Base-by-base conservation (phyloP, 2,888 invertebrate species). In the Alsophila aescularia region DNA sequence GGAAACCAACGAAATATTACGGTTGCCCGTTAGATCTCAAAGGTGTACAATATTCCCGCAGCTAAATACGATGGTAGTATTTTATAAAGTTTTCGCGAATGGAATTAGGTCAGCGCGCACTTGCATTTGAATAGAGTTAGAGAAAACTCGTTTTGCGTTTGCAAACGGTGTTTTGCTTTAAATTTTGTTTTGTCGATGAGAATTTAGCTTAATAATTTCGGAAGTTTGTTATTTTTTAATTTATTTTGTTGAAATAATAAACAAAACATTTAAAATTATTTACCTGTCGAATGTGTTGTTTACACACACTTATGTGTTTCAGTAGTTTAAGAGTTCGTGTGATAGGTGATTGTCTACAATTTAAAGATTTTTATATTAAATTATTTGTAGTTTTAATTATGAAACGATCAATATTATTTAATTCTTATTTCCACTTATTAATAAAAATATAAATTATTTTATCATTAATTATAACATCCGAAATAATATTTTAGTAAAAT, bases 51-150 rank as follows among this genome's bases (percentile, higher is more conserved):
- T 2, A 40, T 4, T 27, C 27, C 18, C 3, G 27, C 36, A 5
- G 13, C 27, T 34, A 32, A 24, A 44, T 12, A 45, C 8, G 34
- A 1, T 13, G 14, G 37, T 35, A 40, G 10, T 45, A 35, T 45
- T 43, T 24, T 12, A 36, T 2, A 9, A 31, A 41, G 29, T 52
- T 47, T 36, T 15, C 18, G 8, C 16, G 37, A 36, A 43, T 36
- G 4, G 24, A 52, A 45, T 29, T 27, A 45, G 47, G 41, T 47
- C 35, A 29, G 21, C 9, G 34, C 31, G 41, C 36, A 16, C 31
- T 31, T 9, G 29, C 14, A n/a, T 42, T 42, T 42, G 15, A 53
- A 53, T 37, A 14, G 45, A 42, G 31, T 53, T 52, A 47, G 35
- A 35, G 31, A 32, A 52, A 40, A 15, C 10, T 7, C 2, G 15